Percentiles rank a stretch among this genome's conserved stretches.
Evolutionary conservation across 2,888 invertebrate species (phyloP).

Genomic region (Rhagonycha fulva): DNA sequence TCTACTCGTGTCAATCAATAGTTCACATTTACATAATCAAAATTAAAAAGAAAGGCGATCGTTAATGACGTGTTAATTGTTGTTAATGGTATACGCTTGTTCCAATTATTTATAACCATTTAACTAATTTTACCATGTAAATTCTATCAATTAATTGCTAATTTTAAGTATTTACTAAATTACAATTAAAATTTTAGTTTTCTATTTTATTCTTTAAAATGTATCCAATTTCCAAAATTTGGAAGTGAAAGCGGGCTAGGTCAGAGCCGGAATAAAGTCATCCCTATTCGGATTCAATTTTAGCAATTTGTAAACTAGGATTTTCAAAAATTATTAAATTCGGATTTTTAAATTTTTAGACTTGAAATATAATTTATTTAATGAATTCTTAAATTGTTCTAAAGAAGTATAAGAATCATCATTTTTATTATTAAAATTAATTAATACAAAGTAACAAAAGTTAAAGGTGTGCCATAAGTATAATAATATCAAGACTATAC

Average conservation of each 20-base stretch:
- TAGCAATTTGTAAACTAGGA: too few relatives aligned
- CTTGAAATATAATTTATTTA: too few relatives aligned
- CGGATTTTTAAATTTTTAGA: too few relatives aligned
- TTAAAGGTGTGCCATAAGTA: background rate
- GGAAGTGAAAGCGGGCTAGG: background rate
- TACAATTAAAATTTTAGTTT: background rate
- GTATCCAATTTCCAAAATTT: background rate
- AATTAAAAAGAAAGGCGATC: background rate
- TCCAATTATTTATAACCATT: background rate
- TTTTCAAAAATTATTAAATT: too few relatives aligned
- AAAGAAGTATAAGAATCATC: background rate
- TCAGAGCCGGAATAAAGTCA: too few relatives aligned
- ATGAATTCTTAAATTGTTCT: background rate
- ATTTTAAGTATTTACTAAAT: background rate
- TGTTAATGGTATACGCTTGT: background rate
- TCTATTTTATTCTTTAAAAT: background rate
- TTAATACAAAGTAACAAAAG: background rate
- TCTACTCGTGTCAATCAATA: background rate
- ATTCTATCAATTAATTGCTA: background rate
- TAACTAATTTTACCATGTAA: background rate
- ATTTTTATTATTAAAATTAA: background rate
- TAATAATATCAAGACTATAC: background rate
- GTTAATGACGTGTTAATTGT: background rate
- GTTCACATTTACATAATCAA: background rate
- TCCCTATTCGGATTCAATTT: too few relatives aligned